Evolutionary conservation across 1,140 invertebrate genomes (phyloP).

Genomic region (Scylla paramamosain): DNA sequence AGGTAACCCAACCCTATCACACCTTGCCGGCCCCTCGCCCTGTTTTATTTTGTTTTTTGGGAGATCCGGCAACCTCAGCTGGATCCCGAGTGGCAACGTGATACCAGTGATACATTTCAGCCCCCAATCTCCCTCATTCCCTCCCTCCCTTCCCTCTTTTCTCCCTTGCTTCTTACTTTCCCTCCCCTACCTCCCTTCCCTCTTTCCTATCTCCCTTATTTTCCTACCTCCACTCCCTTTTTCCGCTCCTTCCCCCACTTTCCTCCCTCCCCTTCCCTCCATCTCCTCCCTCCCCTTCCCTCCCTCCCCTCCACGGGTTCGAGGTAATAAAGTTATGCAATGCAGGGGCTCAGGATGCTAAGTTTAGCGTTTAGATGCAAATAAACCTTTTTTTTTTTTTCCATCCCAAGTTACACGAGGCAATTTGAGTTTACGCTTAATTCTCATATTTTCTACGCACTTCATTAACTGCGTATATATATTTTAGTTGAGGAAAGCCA

Average conservation of each 20-base stretch:
- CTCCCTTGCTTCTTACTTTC: background rate
- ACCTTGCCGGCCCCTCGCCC: background rate
- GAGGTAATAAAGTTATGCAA: background rate
- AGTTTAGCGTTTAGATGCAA: background rate
- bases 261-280: background rate
- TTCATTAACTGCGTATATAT: background rate
- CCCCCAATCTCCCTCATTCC: background rate
- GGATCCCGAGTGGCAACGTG: background rate
- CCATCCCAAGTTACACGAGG: no score
- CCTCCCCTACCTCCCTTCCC: background rate
- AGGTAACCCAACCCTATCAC: constrained; percentile 17
- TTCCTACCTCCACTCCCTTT: background rate
- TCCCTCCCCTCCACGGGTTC: background rate
- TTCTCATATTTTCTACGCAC: no score
- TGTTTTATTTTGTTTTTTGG: constrained; percentile 24
- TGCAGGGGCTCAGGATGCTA: background rate
- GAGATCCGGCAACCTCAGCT: constrained; percentile 10
- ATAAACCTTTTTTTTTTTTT: no score
- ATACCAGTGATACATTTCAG: background rate
- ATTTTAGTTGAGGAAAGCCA: background rate
- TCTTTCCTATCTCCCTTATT: background rate
- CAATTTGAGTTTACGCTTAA: no score
- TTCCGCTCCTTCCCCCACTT: background rate
- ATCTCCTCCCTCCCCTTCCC: no score
- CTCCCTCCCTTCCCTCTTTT: background rate